Percentiles rank a stretch among this genome's conserved stretches.
phyloP scores from a whole-genome alignment of 2,797 vertebrate species.

The Sparidentex hasta region DNA sequence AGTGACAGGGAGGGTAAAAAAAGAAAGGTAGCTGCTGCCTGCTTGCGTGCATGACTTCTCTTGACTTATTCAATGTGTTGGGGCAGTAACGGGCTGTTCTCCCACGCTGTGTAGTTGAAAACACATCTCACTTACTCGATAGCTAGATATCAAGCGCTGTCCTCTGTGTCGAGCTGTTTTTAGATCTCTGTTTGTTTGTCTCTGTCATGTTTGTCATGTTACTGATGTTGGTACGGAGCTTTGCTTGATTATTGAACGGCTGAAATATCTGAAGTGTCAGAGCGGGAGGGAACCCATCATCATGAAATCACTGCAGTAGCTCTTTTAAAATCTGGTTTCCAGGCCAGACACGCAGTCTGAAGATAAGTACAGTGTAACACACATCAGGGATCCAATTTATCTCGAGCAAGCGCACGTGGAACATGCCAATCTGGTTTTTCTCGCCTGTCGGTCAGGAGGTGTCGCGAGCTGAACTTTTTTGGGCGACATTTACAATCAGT shows the following conservation, averaged over 20 bases:
- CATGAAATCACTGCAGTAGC: neutral
- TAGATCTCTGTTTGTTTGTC: conserved; percentile 34
- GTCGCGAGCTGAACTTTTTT: neutral
- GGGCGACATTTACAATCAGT: conserved; percentile 13
- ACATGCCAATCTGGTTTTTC: neutral
- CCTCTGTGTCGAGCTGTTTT: conserved; percentile 22
- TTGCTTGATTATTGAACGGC: conserved; percentile 2
- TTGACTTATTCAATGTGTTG: conserved; percentile 48
- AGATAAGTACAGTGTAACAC: neutral
- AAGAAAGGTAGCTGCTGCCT: conserved; percentile 90
- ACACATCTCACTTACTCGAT: conserved; percentile 38
- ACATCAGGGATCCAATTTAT: conserved; percentile 9
- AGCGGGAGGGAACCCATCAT: neutral
- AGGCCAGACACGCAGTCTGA: neutral
- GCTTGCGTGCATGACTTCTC: conserved; percentile 66
- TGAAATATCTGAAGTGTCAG: conserved; percentile 20
- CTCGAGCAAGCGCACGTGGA: neutral
- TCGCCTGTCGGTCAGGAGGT: neutral
- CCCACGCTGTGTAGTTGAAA: conserved; percentile 36
- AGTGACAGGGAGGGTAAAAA: conserved; percentile 88
- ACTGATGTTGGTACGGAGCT: conserved; percentile 14
- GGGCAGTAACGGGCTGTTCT: conserved; percentile 44
- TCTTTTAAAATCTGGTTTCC: conserved; percentile 14
- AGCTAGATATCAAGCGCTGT: conserved; percentile 39
- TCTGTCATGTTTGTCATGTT: neutral